Evolutionary conservation across 2,888 invertebrate species (phyloP).

Genomic region (Perdita meconis): DNA sequence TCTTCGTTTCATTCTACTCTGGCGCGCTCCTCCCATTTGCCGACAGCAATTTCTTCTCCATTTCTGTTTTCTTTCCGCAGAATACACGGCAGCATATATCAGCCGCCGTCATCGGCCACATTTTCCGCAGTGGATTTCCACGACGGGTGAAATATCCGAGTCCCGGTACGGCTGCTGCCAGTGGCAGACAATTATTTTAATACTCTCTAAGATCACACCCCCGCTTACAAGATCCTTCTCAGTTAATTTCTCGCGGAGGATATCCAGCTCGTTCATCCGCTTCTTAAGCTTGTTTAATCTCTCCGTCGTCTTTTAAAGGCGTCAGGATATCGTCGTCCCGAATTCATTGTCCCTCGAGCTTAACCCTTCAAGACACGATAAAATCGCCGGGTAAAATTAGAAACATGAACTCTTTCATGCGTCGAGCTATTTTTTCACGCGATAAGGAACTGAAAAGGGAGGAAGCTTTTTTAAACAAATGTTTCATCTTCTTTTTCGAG

Average conservation of each 20-base stretch:
- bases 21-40: background rate
- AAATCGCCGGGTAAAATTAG: no score
- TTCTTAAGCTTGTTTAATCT: slow-evolving; percentile 56
- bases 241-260: slow-evolving; percentile 59
- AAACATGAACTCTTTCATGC: no score
- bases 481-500: no score
- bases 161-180: background rate
- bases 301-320: slow-evolving; percentile 31
- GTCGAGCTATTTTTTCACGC: no score
- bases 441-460: no score
- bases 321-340: slow-evolving; percentile 43
- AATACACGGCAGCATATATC: slow-evolving; percentile 26
- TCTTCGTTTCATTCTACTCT: background rate
- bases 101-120: slow-evolving; percentile 10
- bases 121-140: slow-evolving; percentile 34
- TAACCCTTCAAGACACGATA: background rate
- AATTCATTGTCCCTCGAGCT: slow-evolving; percentile 48
- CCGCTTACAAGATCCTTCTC: slow-evolving; percentile 46
- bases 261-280: slow-evolving; percentile 24
- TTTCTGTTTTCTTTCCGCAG: slow-evolving; percentile 4
- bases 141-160: slow-evolving; percentile 11
- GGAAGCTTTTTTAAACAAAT: no score
- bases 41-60: background rate
- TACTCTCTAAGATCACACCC: slow-evolving; percentile 39
- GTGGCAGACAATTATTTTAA: slow-evolving; percentile 49